Base-by-base conservation (phyloP, 2,797 vertebrate species). In the Limosa lapponica region DNA sequence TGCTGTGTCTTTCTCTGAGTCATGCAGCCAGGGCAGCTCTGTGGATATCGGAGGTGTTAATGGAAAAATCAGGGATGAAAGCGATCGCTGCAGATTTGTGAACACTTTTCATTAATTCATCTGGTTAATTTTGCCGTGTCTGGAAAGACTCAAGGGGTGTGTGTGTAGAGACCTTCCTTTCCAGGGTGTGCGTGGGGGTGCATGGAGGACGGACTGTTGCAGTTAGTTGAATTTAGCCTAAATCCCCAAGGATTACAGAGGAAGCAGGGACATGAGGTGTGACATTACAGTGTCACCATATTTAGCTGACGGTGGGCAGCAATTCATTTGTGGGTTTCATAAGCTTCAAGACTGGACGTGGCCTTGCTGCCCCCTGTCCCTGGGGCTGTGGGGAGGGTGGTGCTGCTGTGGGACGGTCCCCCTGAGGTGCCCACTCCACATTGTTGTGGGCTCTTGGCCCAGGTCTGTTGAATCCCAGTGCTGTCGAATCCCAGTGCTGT, bases 51-150 rank as follows among this genome's bases (percentile, higher is more conserved):
- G 78, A 90, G 88, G 88, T 85, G 67, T 71, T 95, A 94, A 81
- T 93, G 82, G 94, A 81, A 91, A 91, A 91, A 81, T 19, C 30
- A 5, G 59, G 78, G 82, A 90, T 81, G 65, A 93, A 88, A 89
- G 81, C 36, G 15, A 69, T 82, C 2, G 0, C 81, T 74, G 49
- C 46, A 20, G 36, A 70, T 86, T 86, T 75, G 73, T 69, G 41
- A 91, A 46, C 15, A 7, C 58, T 54, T 51, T 54, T 82, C 48
- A 27, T 90, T 84, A 87, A 90, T 91, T 65, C 52, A 30, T 49
- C 72, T 2, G 1, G 41, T 61, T 90, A 55, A 86, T 83, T 95
- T 55, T 83, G 41, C 39, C 6, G 1, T n/a, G 46, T 44, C 37
- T 87, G 66, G 48, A 62, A 75, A 70, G 67, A 39, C 58, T 82